Base-by-base conservation (phyloP, 2,888 invertebrate genomes). In the Alloplasta piceator region DNA sequence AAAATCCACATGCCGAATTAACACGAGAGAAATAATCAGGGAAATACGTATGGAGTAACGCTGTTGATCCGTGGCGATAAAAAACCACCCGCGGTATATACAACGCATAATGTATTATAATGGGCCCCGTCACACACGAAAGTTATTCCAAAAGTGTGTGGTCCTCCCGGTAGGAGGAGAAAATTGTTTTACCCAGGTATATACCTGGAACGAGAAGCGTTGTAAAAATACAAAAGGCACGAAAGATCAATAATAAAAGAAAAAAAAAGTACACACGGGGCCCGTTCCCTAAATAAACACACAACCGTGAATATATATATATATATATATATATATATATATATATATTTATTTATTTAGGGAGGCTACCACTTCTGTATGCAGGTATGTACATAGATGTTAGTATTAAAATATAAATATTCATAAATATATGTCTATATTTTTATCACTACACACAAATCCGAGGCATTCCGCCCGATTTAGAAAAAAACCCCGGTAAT, bases 231-330 rank as follows among this genome's bases (percentile, higher is more conserved):
- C 60, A 82, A 73, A 77, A 55, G 58, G 48, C 16, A 10, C 63
- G 67, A 61, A 55, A 74, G 50, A 68, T 56, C 71, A 66, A 74
- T 63, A 73, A 64, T 58, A 66, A 68, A 67, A 78, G 78, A 75
- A 73, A 64, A 68, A 67, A 79, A 79, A 76, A 70, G 55, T 63
- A 55, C 46, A 43, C 63, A 55, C 50, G 26, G 43, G 50, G 41
- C 5, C 52, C 36, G 26, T 63, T 74, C 26, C 79, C 71, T 78
- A 78, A 78, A 78, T 78, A 78, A 78, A 78, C 67, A 77, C 10
- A n/a, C n/a, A n/a, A n/a, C n/a, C n/a, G n/a, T n/a, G n/a, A n/a
- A n/a, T n/a, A n/a, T n/a, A n/a, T n/a, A n/a, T n/a, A n/a, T n/a
- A n/a, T n/a, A n/a, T n/a, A n/a, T n/a, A n/a, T n/a, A n/a, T n/a